Evolutionary conservation across 2,797 vertebrate genomes (phyloP).

Genomic region (Buphagus erythrorhynchus): DNA sequence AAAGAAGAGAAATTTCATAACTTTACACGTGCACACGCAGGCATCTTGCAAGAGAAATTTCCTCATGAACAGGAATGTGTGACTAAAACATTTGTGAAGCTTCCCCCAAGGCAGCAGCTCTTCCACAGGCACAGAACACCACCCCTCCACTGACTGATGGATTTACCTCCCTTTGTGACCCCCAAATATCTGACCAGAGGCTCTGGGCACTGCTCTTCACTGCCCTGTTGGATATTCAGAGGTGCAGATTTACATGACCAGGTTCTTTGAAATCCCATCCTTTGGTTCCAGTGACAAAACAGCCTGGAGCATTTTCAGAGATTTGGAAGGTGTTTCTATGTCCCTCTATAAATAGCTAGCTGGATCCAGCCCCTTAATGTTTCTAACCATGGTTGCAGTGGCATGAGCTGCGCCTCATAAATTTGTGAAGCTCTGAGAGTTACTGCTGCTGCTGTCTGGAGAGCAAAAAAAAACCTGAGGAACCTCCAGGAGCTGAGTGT

Average conservation of each 20-base stretch:
- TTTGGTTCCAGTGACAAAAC: neutral
- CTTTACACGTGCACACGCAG: neutral
- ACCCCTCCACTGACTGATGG: neutral
- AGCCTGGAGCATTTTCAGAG: neutral
- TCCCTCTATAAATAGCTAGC: neutral
- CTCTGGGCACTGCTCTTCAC: neutral
- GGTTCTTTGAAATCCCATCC: neutral
- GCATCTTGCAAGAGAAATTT: neutral
- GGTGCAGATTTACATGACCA: neutral
- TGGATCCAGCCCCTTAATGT: neutral
- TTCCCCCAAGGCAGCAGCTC: neutral
- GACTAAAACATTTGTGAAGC: neutral
- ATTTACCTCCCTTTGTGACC: neutral
- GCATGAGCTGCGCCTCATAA: neutral
- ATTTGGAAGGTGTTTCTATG: neutral
- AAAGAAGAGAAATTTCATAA: neutral
- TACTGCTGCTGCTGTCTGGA: neutral
- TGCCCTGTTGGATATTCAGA: rapidly evolving
- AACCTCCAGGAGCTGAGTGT: neutral
- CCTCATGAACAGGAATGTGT: neutral
- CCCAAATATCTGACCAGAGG: neutral
- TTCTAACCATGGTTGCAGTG: neutral
- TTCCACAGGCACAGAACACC: neutral
- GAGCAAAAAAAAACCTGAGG: neutral
- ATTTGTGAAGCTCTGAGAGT: neutral